phyloP scores from a whole-genome alignment of 2,888 invertebrate genomes.

The Drosophila anomelani region DNA sequence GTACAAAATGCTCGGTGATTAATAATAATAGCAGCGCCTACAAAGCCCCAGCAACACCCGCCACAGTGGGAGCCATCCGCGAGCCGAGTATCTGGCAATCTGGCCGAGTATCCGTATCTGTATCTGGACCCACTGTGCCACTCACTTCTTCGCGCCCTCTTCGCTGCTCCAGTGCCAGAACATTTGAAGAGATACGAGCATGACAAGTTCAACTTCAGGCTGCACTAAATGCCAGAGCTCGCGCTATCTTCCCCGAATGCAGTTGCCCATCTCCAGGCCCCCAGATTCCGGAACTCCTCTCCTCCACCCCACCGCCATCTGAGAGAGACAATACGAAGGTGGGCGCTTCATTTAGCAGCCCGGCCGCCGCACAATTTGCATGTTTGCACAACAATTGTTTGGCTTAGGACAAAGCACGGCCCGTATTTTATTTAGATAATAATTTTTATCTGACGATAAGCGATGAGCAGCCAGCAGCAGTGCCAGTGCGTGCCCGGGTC shows the following conservation, averaged over 20 bases:
- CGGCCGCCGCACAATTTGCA: constrained; percentile 75
- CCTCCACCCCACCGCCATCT: not conserved
- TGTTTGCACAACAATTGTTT: constrained; percentile 81
- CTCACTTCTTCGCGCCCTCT: constrained; percentile 13
- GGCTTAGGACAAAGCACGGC: constrained; percentile 66
- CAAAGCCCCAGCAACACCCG: constrained; percentile 44
- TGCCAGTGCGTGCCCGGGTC: constrained; percentile 39
- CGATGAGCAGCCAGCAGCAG: constrained; percentile 16
- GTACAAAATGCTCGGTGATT: constrained; percentile 79
- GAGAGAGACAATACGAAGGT: constrained; percentile 67
- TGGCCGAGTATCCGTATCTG: constrained; percentile 7
- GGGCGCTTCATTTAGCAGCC: constrained; percentile 74
- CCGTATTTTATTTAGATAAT: constrained; percentile 76
- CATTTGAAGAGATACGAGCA: constrained; percentile 77
- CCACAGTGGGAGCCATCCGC: constrained; percentile 53
- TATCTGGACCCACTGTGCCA: constrained; percentile 32
- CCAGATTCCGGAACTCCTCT: constrained; percentile 16
- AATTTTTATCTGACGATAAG: constrained; percentile 74
- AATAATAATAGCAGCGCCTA: constrained; percentile 78
- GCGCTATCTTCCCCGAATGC: constrained; percentile 36
- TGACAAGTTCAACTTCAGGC: constrained; percentile 74
- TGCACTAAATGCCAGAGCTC: constrained; percentile 72
- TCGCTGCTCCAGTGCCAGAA: constrained; percentile 56
- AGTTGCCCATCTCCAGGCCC: constrained; percentile 22
- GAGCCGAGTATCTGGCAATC: constrained; percentile 10